Base-by-base conservation (phyloP, 2,113 vertebrate genomes). In the Sporophila hypoxantha region DNA sequence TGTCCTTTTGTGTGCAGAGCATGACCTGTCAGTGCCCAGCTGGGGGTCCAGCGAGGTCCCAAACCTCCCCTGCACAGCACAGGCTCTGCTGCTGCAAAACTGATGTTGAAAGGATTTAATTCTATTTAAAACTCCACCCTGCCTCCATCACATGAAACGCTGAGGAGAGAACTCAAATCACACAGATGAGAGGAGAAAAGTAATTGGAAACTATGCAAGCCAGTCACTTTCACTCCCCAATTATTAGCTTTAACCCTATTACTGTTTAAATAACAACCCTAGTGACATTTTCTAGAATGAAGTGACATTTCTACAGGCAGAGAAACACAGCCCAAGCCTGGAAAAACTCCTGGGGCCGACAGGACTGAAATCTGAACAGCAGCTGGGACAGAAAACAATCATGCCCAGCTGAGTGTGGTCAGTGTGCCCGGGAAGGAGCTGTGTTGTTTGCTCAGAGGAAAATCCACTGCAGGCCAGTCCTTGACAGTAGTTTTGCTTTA, bases 91-190 rank as follows among this genome's bases (percentile, higher is more conserved):
- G 68, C 46, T 73, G 56, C 53, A 75, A 70, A 84, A 70, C 21
- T 46, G 56, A 88, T 79, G 77, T 49, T 57, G 65, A 74, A 77
- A 41, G 85, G 87, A 94, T 89, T 90, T 82, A 75, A 76, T 90
- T 91, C 79, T 92, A 86, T 95, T 91, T 93, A 88, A 96, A 95
- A 87, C 87, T 44, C 61, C 46, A 22, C 76, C 88, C 88, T 87
- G 86, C 92, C 93, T 92, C 74, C 82, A 64, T n/a, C 37, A 34
- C 3, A 0, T 3, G 3, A 62, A 94, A 88, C 0, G 1, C 71
- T 82, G 68, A 86, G 53, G 30, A 59, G 60, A 76, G 82, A 77
- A 70, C 76, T 82, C 75, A 46, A 57, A 85, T 92, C 92, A 70
- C 74, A 47, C 36, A 78, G 61, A 26, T 0, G 0, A 73, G 65